Evolutionary conservation across 1,140 invertebrate genomes (phyloP).

Genomic region (Chlorops oryzae): DNA sequence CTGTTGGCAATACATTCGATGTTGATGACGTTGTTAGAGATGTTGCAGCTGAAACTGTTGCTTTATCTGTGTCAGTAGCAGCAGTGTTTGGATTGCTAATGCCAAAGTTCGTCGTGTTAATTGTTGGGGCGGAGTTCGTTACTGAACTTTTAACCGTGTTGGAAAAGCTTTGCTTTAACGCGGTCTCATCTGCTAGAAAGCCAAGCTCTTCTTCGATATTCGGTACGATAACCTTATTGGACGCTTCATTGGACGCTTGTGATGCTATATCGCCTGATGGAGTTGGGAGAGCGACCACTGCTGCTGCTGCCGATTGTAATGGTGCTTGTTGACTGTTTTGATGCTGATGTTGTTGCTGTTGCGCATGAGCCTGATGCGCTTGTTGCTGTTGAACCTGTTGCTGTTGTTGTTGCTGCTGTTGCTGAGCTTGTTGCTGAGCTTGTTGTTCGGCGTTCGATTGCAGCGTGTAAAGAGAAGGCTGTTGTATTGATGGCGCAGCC

Average conservation of each 20-base stretch:
- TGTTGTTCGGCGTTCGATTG: slow-evolving; percentile 46
- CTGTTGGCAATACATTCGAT: background rate
- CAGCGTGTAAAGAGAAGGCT: slow-evolving; percentile 15
- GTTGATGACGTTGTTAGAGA: background rate
- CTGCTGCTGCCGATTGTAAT: slow-evolving; percentile 16
- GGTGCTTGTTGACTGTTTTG: slow-evolving; percentile 18
- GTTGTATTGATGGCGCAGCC: slow-evolving; percentile 37
- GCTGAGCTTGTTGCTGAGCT: slow-evolving; percentile 44
- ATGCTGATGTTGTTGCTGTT: slow-evolving; percentile 34
- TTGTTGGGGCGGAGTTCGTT: slow-evolving; percentile 34
- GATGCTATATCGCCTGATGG: slow-evolving; percentile 60
- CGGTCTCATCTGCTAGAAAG: slow-evolving; percentile 61
- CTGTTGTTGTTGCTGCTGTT: slow-evolving; percentile 41
- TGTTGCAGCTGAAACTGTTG: slow-evolving; percentile 11
- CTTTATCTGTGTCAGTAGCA: background rate
- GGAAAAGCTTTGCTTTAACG: slow-evolving; percentile 49
- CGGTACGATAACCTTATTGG: slow-evolving; percentile 73
- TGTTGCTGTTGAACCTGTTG: slow-evolving; percentile 39
- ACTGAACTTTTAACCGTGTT: slow-evolving; percentile 50
- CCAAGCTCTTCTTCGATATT: slow-evolving; percentile 80
- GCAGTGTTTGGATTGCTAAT: slow-evolving; percentile 34
- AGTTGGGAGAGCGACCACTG: too few species aligned
- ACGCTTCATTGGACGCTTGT: slow-evolving; percentile 54
- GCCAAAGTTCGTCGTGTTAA: slow-evolving; percentile 42
- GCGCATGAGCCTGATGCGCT: slow-evolving; percentile 51